Evolutionary conservation across 2,888 invertebrate species (phyloP).

Genomic region (Agriotes lineatus): DNA sequence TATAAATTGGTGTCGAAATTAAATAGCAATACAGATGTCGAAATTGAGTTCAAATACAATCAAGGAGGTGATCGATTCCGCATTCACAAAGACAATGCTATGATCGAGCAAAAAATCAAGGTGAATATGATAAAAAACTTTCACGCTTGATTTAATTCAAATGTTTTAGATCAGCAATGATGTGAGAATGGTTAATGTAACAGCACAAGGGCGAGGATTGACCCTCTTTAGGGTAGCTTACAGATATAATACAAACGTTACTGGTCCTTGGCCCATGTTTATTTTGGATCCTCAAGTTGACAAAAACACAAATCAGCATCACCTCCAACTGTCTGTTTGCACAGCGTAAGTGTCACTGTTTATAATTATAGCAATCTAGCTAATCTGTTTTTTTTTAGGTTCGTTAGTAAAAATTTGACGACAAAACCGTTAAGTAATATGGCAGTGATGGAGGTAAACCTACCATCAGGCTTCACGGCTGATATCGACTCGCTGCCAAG

Average conservation of each 20-base stretch:
- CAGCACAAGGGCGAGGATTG: slow-evolving; percentile 85
- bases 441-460: slow-evolving; percentile 89
- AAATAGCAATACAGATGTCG: slow-evolving; percentile 66
- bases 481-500: slow-evolving; percentile 80
- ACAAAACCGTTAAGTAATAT: slow-evolving; percentile 84
- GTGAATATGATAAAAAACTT: slow-evolving; percentile 65
- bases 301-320: slow-evolving; percentile 80
- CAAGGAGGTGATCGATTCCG: slow-evolving; percentile 72
- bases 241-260: slow-evolving; percentile 86
- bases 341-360: slow-evolving; percentile 71
- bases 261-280: slow-evolving; percentile 89
- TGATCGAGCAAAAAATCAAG: slow-evolving; percentile 85
- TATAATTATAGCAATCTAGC: neutral
- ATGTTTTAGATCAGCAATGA: slow-evolving; percentile 67
- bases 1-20: slow-evolving; percentile 75
- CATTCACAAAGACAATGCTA: slow-evolving; percentile 81
- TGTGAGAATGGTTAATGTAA: slow-evolving; percentile 76
- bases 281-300: slow-evolving; percentile 89
- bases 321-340: slow-evolving; percentile 86
- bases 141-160: neutral
- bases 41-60: slow-evolving; percentile 60
- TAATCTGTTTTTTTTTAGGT: slow-evolving; percentile 66
- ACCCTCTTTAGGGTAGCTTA: slow-evolving; percentile 84
- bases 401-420: slow-evolving; percentile 71
- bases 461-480: slow-evolving; percentile 93